Conservation (phyloP, 2,113 vertebrate genomes). For the Actenoides lindsayi region DNA sequence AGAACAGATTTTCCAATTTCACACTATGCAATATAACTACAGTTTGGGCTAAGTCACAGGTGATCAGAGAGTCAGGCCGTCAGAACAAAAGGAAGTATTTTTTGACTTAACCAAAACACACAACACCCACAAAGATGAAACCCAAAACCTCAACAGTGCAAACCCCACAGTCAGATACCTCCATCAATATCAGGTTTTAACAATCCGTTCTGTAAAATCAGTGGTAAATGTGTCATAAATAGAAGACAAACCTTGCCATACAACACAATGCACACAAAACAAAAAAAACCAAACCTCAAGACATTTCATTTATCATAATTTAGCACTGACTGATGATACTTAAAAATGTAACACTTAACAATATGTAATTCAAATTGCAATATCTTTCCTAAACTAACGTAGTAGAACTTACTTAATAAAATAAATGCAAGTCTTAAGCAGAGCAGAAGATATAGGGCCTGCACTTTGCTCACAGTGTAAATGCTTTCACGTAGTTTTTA, state of each 20-base stretch:
- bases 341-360: not conserved
- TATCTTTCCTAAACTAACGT: conserved; percentile 19
- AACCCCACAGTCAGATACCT: not conserved
- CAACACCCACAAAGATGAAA: not conserved
- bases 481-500: not conserved
- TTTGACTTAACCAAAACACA: not conserved
- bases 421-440: conserved; percentile 12
- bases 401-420: conserved; percentile 30
- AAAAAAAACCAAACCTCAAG: not conserved
- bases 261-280: not conserved
- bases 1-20: conserved; percentile 92
- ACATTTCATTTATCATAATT: not conserved
- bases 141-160: not conserved
- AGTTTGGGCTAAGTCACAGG: conserved; percentile 64
- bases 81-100: conserved; percentile 21
- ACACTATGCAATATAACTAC: conserved; percentile 72
- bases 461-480: conserved; percentile 1
- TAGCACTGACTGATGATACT: not conserved
- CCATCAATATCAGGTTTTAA: not conserved
- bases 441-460: not conserved
- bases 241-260: not conserved
- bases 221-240: not conserved
- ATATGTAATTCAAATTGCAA: conserved; percentile 32
- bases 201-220: not conserved
- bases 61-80: conserved; percentile 47